phyloP scores from a whole-genome alignment of 2,113 vertebrate genomes.

The Cyanistes caeruleus region DNA sequence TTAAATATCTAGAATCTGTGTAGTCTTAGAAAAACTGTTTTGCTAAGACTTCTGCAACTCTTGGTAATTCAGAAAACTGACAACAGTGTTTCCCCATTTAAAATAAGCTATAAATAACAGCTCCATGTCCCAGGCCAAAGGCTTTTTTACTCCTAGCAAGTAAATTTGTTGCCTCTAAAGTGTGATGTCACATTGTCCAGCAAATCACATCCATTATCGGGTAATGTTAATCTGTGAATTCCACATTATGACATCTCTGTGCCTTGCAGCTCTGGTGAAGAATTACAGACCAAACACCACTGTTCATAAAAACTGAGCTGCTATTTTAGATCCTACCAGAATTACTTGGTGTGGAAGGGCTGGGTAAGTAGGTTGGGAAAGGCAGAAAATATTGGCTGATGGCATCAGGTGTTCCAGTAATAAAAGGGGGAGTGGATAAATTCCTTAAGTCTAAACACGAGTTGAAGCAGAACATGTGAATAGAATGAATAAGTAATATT shows the following conservation, averaged over 20 bases:
- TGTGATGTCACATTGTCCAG: constrained; percentile 35
- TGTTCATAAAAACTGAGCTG: not conserved
- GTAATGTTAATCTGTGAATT: constrained; percentile 25
- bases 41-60: constrained; percentile 74
- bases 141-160: constrained; percentile 47
- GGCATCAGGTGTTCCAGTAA: not conserved
- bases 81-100: constrained; percentile 60
- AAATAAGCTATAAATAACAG: constrained; percentile 71
- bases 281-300: not conserved
- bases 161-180: constrained; percentile 55
- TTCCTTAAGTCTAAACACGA: not conserved
- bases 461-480: not conserved
- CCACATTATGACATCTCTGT: not conserved
- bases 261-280: not conserved
- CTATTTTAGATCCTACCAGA: not conserved
- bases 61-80: constrained; percentile 73
- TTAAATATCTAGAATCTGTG: constrained; percentile 78
- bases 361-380: not conserved
- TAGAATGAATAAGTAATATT: not conserved
- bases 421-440: not conserved
- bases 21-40: constrained; percentile 69
- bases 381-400: not conserved
- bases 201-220: constrained; percentile 32
- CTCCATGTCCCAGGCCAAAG: not conserved
- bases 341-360: not conserved